phyloP scores from a whole-genome alignment of 2,113 vertebrate species.

The Otolemur garnettii region DNA sequence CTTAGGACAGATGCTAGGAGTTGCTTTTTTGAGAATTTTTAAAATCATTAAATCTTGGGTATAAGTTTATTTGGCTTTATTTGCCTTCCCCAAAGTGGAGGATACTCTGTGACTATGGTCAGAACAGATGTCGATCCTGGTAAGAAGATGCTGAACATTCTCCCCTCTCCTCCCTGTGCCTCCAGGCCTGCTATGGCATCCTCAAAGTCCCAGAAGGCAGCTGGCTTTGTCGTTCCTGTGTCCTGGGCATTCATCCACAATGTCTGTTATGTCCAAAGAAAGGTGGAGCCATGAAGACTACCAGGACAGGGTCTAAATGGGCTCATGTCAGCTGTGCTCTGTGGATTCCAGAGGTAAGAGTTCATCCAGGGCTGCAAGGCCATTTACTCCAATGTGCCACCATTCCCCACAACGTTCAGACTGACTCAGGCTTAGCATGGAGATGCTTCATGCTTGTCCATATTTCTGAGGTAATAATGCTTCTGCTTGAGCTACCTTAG shows the following conservation, averaged over 20 bases:
- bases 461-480: constrained; percentile 37
- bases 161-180: constrained; percentile 58
- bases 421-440: not conserved
- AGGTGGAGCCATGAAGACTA: constrained; percentile 99
- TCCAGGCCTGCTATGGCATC: constrained; percentile 98
- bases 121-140: not conserved
- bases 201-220: constrained; percentile 98
- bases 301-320: constrained; percentile 96
- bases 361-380: constrained; percentile 5
- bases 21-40: constrained; percentile 31
- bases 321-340: constrained; percentile 99
- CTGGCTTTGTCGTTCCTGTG: constrained; percentile 98
- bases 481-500: constrained; percentile 19
- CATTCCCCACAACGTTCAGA: not conserved
- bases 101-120: not conserved
- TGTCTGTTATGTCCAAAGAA: constrained; percentile 97
- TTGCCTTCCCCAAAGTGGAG: constrained; percentile 48
- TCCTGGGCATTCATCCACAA: constrained; percentile 95
- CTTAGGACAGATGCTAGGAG: constrained; percentile 35
- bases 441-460: constrained; percentile 7
- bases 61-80: constrained; percentile 20
- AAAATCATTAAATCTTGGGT: constrained; percentile 48
- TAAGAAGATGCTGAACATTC: constrained; percentile 55
- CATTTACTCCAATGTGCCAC: not conserved
- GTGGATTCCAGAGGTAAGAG: constrained; percentile 98